Evolutionary conservation across 2,797 vertebrate genomes (phyloP).

Genomic region (Natrix natrix): DNA sequence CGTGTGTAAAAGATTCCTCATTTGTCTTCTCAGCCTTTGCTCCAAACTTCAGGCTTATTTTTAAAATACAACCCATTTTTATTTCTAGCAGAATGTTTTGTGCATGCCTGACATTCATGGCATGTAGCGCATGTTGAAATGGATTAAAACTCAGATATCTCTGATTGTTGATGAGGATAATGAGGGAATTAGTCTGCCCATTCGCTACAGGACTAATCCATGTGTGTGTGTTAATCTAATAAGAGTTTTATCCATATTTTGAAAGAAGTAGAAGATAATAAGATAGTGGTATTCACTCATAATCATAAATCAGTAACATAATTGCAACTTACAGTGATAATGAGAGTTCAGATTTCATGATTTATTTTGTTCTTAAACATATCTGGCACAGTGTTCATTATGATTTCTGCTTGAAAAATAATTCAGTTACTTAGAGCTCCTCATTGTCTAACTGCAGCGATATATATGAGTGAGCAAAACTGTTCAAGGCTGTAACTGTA

Average conservation of each 20-base stretch:
- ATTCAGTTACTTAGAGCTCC: constrained; percentile 15
- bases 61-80: background rate
- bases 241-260: background rate
- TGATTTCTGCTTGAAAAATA: constrained; percentile 4
- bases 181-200: background rate
- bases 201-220: background rate
- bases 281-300: constrained; percentile 41
- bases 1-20: background rate
- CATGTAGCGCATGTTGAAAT: background rate
- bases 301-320: background rate
- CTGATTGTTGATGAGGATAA: background rate
- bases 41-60: background rate
- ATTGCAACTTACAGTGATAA: background rate
- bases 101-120: background rate
- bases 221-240: background rate
- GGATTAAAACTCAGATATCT: background rate
- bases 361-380: background rate
- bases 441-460: background rate
- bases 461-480: background rate
- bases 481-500: background rate
- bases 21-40: background rate
- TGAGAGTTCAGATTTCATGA: background rate
- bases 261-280: background rate
- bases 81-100: background rate
- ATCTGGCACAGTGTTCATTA: constrained; percentile 10